Base-by-base conservation (phyloP, 2,888 invertebrate genomes). In the Allophyes oxyacanthae region DNA sequence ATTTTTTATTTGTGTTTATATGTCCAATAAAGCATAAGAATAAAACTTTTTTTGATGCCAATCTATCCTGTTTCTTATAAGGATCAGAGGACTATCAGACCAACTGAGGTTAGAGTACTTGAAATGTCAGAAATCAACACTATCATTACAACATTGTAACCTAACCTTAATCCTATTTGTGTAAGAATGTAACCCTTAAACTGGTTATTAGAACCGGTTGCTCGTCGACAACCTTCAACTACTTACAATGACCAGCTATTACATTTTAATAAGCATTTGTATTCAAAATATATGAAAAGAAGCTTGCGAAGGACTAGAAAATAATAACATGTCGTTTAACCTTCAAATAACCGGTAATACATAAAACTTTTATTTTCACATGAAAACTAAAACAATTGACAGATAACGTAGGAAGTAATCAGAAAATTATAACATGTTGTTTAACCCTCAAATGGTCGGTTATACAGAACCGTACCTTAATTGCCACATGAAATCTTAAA, bases 191-290 rank as follows among this genome's bases (percentile, higher is more conserved):
- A 59, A 64, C 59, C 67, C 71, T 34, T 70, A 50, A 8, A 56
- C 69, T 51, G 69, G 72, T 68, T 67, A 25, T 44, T 20, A 36
- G 28, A 72, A 72, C 70, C 69, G 72, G 70, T 72, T 64, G 64
- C 9, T 72, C 73, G 26, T 69, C 64, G 38, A 14, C 55, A 69
- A 69, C 73, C 70, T 71, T 73, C 70, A 57, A 51, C 48, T 53
- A 53, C 41, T 14, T 43, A 56, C 56, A 65, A 71, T 53, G 46
- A 51, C 51, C 56, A 53, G 34, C 28, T 20, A 61, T 66, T 66
- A 66, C 44, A 56, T 54, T 56, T 56, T 73, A 64, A 54, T 56
- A 58, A 54, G 42, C 30, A 46, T 43, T 38, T 50, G 45, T 45
- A 60, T 56, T 68, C n/a, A 51, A 70, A 52, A 52, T 45, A 38